phyloP scores from a whole-genome alignment of 2,888 invertebrate genomes.

The Phasia obesa region DNA sequence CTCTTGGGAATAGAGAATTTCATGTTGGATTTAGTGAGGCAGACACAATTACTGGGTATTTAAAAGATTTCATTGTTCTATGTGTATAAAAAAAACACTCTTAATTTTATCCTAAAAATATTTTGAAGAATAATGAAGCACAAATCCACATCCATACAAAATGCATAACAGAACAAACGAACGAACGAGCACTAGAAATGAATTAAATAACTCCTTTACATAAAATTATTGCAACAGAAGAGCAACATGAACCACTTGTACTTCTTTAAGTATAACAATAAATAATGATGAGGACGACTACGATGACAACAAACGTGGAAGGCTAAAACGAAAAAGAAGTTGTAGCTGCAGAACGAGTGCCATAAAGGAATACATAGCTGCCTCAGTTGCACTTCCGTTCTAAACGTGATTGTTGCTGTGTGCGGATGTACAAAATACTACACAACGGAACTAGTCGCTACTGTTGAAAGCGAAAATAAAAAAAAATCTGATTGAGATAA shows the following conservation, averaged over 20 bases:
- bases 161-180: too few relatives aligned
- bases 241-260: conserved; percentile 43
- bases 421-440: conserved; percentile 60
- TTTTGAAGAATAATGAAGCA: too few relatives aligned
- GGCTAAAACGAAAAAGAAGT: conserved; percentile 44
- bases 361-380: conserved; percentile 69
- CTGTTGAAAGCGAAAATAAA: conserved; percentile 38
- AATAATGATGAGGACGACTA: conserved; percentile 43
- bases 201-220: conserved; percentile 46
- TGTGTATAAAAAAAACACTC: too few relatives aligned
- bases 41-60: too few relatives aligned
- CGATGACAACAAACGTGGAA: conserved; percentile 49
- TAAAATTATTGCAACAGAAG: conserved; percentile 29
- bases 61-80: too few relatives aligned
- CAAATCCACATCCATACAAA: too few relatives aligned
- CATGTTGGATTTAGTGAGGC: too few relatives aligned
- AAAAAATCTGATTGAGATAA: conserved; percentile 65
- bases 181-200: too few relatives aligned
- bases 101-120: too few relatives aligned
- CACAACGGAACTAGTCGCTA: conserved; percentile 65
- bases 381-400: conserved; percentile 66
- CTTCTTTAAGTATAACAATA: conserved; percentile 28
- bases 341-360: conserved; percentile 30
- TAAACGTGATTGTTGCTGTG: conserved; percentile 67
- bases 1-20: too few relatives aligned